Evolutionary conservation across 2,888 invertebrate genomes (phyloP).

Genomic region (Proisotoma minuta): DNA sequence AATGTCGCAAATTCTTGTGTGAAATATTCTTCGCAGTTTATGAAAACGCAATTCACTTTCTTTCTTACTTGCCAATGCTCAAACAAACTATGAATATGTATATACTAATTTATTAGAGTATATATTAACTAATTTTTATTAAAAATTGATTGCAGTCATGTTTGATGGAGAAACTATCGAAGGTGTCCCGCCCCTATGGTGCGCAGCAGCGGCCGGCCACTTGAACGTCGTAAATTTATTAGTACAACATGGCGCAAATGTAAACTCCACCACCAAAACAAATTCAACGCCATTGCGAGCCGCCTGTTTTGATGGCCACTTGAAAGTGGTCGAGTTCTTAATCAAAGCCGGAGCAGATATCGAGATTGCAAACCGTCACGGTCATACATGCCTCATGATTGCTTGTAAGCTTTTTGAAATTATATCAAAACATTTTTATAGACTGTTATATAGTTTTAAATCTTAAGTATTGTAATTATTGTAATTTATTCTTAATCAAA

Average conservation of each 20-base stretch:
- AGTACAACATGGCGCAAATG: constrained; percentile 78
- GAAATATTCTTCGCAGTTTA: too few species aligned
- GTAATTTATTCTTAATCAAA: too few species aligned
- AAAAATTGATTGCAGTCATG: constrained; percentile 70
- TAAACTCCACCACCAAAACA: constrained; percentile 89
- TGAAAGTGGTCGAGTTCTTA: constrained; percentile 88
- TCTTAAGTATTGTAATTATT: too few species aligned
- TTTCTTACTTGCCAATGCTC: too few species aligned
- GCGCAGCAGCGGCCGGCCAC: constrained; percentile 95
- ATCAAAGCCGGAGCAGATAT: constrained; percentile 89
- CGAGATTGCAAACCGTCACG: constrained; percentile 91
- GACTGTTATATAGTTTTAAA: too few species aligned
- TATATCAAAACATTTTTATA: too few species aligned
- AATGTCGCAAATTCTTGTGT: too few species aligned
- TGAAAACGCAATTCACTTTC: too few species aligned
- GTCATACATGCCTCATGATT: constrained; percentile 97
- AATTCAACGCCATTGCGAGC: constrained; percentile 70
- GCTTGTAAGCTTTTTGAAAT: too few species aligned
- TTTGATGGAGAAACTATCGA: constrained; percentile 97
- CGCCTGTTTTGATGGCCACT: constrained; percentile 94
- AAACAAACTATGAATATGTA: too few species aligned
- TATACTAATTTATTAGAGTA: too few species aligned
- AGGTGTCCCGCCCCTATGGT: constrained; percentile 75
- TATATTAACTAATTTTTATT: too few species aligned
- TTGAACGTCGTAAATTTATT: constrained; percentile 64